Base-by-base conservation (phyloP, 2,113 vertebrate genomes). In the Triplophysa tibetana region DNA sequence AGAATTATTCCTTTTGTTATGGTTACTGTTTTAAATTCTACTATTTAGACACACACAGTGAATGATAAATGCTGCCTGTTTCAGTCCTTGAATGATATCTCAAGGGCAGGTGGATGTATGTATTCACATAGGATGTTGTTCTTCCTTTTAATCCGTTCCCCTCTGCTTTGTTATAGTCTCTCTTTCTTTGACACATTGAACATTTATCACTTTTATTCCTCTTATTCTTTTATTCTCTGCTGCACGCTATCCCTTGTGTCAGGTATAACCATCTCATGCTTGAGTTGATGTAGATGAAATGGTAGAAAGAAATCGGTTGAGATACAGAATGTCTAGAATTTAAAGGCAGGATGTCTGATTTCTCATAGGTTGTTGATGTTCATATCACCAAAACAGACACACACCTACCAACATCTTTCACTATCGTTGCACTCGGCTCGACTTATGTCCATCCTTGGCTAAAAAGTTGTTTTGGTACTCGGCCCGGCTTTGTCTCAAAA, bases 61-160 rank as follows among this genome's bases (percentile, higher is more conserved):
- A 93, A 90, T 93, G 88, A 92, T 91, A 89, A 84, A 90, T 88
- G 85, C 78, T 80, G 75, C 84, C 85, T 84, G 81, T 56, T 85
- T 75, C 79, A 81, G 85, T 67, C 77, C 82, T 82, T 84, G 93
- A 92, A 94, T 93, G 92, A 93, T 92, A 82, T 93, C 94, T 92
- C 91, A 69, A 78, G 91, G 90, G 92, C 74, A 76, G 14, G 54
- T 56, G 72, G 24, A 62, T 8, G 41, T 38, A 45, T 62, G 58
- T 26, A 2, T 54, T 48, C 48, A n/a, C 24, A 6, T 69, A 61
- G 33, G 70, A 73, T 60, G 13, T 54, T 83, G 62, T 65, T 69
- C 19, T 41, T 81, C 48, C 61, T 65, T 29, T 62, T 24, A 26
- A 19, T 72, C 70, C 75, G 24, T 65, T 67, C 67, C 66, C 43